Percentiles rank a stretch among this genome's conserved stretches.
These are phyloP conservation scores for Metopolophium dirhodum DNA, from an alignment of 1,140 invertebrate genomes.

Conservation along the genomic window DNA sequence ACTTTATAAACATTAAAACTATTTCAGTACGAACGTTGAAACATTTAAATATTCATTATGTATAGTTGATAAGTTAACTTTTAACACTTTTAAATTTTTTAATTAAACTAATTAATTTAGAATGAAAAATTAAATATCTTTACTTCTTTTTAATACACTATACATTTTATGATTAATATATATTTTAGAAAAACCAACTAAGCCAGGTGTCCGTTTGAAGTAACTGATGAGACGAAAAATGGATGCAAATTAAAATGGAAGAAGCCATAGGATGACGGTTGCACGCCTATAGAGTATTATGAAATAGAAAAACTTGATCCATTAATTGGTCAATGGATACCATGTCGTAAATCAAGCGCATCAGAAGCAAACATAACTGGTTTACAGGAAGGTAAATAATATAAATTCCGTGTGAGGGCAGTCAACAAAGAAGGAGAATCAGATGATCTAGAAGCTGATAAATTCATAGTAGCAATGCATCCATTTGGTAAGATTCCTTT, in stretches of 20 bases:
- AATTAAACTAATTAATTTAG: neutral
- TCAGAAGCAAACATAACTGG: slow-evolving; percentile 85
- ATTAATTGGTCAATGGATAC: slow-evolving; percentile 90
- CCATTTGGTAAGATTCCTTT: slow-evolving; percentile 78
- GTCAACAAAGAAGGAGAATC: slow-evolving; percentile 99
- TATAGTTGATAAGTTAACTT: neutral
- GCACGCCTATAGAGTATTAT: slow-evolving; percentile 91
- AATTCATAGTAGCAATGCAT: slow-evolving; percentile 96
- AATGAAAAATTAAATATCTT: neutral
- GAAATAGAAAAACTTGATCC: slow-evolving; percentile 96
- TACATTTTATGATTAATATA: neutral
- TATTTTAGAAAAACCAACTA: slow-evolving; percentile 70
- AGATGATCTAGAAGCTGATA: slow-evolving; percentile 92
- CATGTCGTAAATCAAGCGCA: slow-evolving; percentile 80
- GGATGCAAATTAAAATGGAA: slow-evolving; percentile 93
- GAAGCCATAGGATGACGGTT: slow-evolving; percentile 91
- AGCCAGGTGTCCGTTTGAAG: slow-evolving; percentile 85
- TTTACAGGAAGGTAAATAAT: slow-evolving; percentile 91
- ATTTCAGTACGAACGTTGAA: neutral
- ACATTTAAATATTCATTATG: neutral
- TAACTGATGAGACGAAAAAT: slow-evolving; percentile 90
- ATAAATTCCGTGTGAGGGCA: slow-evolving; percentile 98
- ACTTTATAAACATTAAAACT: neutral
- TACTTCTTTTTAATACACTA: too few relatives aligned
- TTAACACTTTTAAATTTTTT: too few relatives aligned